Conservation (phyloP, 2,797 vertebrate genomes). For the Eupleurogrammus muticus region DNA sequence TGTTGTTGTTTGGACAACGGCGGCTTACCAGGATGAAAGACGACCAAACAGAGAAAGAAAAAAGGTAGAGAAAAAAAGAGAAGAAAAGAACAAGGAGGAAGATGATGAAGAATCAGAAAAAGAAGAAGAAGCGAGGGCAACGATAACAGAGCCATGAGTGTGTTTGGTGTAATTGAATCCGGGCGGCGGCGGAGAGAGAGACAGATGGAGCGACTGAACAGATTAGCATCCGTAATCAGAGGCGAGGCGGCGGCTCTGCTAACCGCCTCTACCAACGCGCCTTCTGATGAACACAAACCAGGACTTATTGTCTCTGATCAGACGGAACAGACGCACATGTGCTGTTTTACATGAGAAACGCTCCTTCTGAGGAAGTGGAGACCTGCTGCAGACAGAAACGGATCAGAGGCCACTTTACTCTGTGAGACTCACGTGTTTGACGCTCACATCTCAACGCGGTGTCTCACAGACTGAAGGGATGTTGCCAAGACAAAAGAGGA, state of each 20-base stretch:
- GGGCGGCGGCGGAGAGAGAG: constrained; percentile 36
- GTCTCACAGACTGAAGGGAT: too few species aligned
- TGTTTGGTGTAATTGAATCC: constrained; percentile 51
- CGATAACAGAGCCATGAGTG: constrained; percentile 25
- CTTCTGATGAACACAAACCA: constrained; percentile 42
- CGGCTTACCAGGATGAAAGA: constrained; percentile 49
- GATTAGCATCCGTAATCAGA: constrained; percentile 81
- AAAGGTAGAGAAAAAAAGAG: not conserved
- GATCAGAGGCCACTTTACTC: not conserved
- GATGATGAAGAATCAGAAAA: constrained; percentile 2
- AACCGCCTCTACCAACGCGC: constrained; percentile 29
- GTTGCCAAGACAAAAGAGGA: too few species aligned
- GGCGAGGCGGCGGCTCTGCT: constrained; percentile 50
- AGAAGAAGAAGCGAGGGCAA: constrained; percentile 14
- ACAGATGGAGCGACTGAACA: constrained; percentile 78
- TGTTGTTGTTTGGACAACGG: constrained; percentile 38
- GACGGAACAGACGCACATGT: constrained; percentile 10
- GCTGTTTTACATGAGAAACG: not conserved
- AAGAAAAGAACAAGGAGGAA: constrained; percentile 5
- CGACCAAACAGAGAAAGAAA: constrained; percentile 40
- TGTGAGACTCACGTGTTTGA: too few species aligned
- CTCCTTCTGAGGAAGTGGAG: not conserved
- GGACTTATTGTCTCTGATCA: constrained; percentile 40
- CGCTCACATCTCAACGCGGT: too few species aligned
- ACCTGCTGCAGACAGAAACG: not conserved